Conservation (phyloP, 2,888 invertebrate species). For the Drosophila sordidapex region DNA sequence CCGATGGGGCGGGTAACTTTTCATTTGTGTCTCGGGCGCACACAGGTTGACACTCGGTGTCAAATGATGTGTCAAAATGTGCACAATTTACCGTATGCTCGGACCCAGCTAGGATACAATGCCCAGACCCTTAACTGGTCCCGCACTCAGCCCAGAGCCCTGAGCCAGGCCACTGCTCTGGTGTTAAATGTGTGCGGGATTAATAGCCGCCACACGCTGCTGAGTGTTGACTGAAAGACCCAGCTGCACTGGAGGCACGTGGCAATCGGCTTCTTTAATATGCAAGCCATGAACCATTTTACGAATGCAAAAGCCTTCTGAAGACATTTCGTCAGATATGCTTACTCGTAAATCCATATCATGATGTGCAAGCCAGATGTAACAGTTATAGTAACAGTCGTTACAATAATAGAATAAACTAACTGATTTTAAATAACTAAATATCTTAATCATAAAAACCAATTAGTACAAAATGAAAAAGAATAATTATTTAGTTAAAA, state of each 20-base stretch:
- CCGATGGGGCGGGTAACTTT: constrained; percentile 55
- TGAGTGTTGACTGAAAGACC: constrained; percentile 28
- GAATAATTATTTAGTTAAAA: background rate
- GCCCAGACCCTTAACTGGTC: constrained; percentile 6
- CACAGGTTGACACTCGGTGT: constrained; percentile 74
- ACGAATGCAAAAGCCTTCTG: background rate
- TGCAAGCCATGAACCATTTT: constrained; percentile 1
- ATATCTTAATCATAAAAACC: background rate
- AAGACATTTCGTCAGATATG: background rate
- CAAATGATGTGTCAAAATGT: constrained; percentile 83
- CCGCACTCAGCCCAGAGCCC: background rate
- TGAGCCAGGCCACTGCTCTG: constrained; percentile 6
- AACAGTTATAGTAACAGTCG: background rate
- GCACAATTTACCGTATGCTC: constrained; percentile 74
- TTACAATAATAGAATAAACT: background rate
- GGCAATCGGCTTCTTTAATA: constrained; percentile 6
- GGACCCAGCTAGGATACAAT: constrained; percentile 35
- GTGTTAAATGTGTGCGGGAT: constrained; percentile 70
- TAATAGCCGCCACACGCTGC: constrained; percentile 67
- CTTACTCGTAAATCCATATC: constrained; percentile 3
- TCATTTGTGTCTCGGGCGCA: constrained; percentile 69
- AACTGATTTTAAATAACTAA: background rate
- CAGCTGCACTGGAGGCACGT: constrained; percentile 5
- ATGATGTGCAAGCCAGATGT: background rate
- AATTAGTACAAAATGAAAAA: background rate